Evolutionary conservation across 2,797 vertebrate genomes (phyloP).

Genomic region (Lagorchestes hirsutus): DNA sequence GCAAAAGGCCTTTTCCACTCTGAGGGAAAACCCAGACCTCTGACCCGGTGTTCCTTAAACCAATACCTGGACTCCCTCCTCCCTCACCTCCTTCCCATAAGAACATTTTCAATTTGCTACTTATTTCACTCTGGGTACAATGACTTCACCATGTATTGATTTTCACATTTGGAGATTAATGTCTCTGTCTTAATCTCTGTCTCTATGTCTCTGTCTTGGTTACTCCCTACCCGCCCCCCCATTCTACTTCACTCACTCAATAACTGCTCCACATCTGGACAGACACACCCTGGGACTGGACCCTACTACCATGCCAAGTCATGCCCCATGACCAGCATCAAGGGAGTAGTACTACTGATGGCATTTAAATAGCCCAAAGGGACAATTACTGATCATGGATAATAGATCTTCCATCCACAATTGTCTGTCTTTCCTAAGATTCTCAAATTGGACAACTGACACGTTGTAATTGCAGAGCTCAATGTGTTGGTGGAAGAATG

Average conservation of each 20-base stretch:
- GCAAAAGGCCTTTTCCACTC: background rate
- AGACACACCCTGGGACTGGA: background rate
- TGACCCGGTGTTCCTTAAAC: background rate
- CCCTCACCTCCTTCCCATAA: background rate
- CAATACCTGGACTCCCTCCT: background rate
- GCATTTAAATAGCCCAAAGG: background rate
- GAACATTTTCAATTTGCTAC: background rate
- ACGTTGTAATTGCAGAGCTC: background rate
- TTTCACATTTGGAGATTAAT: no score
- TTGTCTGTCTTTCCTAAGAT: background rate
- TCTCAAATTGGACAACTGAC: background rate
- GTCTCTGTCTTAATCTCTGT: no score
- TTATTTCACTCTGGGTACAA: background rate
- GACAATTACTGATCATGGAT: background rate
- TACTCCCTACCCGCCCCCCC: no score
- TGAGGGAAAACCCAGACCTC: background rate
- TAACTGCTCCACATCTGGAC: background rate
- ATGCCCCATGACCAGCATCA: background rate
- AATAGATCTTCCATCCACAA: background rate
- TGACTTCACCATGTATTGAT: background rate
- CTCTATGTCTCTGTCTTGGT: no score
- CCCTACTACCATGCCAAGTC: background rate
- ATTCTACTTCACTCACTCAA: background rate
- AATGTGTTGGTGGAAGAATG: background rate
- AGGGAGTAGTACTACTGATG: background rate